phyloP scores from a whole-genome alignment of 2,888 invertebrate genomes.

The Orthosia incerta region DNA sequence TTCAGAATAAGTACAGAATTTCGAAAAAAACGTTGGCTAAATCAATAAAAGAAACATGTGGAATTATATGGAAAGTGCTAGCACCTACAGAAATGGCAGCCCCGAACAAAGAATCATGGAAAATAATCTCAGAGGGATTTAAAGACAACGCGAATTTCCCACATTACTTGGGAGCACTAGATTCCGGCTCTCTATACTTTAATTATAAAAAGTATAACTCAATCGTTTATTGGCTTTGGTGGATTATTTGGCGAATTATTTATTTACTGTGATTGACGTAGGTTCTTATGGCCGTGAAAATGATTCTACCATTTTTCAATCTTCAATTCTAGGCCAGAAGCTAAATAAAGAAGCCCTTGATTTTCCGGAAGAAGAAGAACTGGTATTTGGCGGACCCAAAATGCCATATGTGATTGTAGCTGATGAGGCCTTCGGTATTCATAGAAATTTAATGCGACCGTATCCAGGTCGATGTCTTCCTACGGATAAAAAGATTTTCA shows the following conservation, averaged over 20 bases:
- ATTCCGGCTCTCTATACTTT: slow-evolving; percentile 47
- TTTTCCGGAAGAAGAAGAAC: slow-evolving; percentile 45
- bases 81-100: slow-evolving; percentile 58
- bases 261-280: slow-evolving; percentile 59
- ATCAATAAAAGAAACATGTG: slow-evolving; percentile 58
- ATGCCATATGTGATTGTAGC: slow-evolving; percentile 55
- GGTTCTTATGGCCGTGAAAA: slow-evolving; percentile 44
- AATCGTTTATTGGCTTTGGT: slow-evolving; percentile 49
- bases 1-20: slow-evolving; percentile 57
- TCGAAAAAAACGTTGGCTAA: slow-evolving; percentile 52
- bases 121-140: slow-evolving; percentile 50
- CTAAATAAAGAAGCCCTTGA: slow-evolving; percentile 39
- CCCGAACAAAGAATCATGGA: slow-evolving; percentile 53
- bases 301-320: slow-evolving; percentile 47
- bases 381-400: slow-evolving; percentile 34
- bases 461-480: slow-evolving; percentile 41
- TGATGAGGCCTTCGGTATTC: slow-evolving; percentile 53
- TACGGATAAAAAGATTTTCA: slow-evolving; percentile 36
- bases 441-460: slow-evolving; percentile 44
- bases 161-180: slow-evolving; percentile 37
- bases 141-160: slow-evolving; percentile 36
- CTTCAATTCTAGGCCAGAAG: slow-evolving; percentile 41
- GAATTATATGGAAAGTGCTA: slow-evolving; percentile 54
- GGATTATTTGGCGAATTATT: slow-evolving; percentile 53
- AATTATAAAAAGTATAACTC: slow-evolving; percentile 51